Evolutionary conservation across 2,888 invertebrate species (phyloP), one percentile per base, ranked within the genome.

Genomic region (Hirudinaria manillensis): DNA sequence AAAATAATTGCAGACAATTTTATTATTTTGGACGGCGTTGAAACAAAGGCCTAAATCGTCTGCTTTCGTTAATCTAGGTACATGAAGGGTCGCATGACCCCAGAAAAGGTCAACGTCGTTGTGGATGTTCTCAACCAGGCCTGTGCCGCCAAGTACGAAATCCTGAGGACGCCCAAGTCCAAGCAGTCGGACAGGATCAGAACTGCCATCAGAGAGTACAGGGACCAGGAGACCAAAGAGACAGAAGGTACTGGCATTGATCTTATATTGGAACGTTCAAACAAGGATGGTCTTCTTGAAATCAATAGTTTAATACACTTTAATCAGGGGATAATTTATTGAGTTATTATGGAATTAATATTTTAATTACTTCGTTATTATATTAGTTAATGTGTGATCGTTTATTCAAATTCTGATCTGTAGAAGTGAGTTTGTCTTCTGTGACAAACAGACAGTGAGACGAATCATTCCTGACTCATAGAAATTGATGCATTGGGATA

Each of bases 31-130:
- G 45, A 45, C 16, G 6, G 16, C 16, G 16, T 6, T 6, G 10
- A 45, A 16, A 16, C 3, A 45, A 45, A 45, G 16, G 3, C 45
- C 16, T 16, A 45, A 10, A 45, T 45, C 45, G 16, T 10, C 16
- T 45, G 6, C 10, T 16, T 16, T 29, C 61, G 13, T 1, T 1
- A 16, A 13, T 27, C 6, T 4, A 85, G 85, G 72, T 85, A 85
- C 76, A 83, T 84, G 81, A 83, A 83, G 76, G 84, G 85, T 13
- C 78, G 85, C 6, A 75, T 85, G 16, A 81, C 80, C 0, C 84
- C 84, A 77, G 82, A 82, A 66, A 81, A 82, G 70, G 76, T 85
- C 3, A 85, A 85, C 77, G 78, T 78, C 55, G 79, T 81, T 21
- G 79, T 85, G 36, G 83, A 82, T 76, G 82, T 81, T 66, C 79